Evolutionary conservation across 2,113 vertebrate species (phyloP), one percentile per base, ranked within the genome.

Genomic region (Neodontobutis hainanensis): DNA sequence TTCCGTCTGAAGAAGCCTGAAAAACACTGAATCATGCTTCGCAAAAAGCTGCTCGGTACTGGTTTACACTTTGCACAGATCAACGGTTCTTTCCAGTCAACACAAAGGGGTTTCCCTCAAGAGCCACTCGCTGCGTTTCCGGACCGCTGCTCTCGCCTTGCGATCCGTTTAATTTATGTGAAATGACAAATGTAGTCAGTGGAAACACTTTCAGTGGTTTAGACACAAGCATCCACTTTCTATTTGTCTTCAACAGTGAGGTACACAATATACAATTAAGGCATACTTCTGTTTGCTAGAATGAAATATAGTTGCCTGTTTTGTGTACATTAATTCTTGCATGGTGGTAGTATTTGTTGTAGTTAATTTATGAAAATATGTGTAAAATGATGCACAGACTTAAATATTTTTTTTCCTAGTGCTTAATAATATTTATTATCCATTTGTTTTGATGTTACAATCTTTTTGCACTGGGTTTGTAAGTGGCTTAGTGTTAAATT

Each of bases 81-180:
- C 11, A 80, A 85, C 65, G 50, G 68, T 72, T 83, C 34, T 73
- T 77, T 73, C 75, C 75, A 68, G 10, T 51, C 5, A 16, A 58
- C 51, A 70, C 72, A 70, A 73, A 77, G 81, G 86, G 83, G 77
- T 75, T 68, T 87, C 84, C 84, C 87, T 65, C 59, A 70, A 67
- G 61, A 68, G 70, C 9, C 5, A 65, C 75, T 70, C 44, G 38
- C 49, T 61, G 55, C 16, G 70, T 84, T 71, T 65, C 36, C 62
- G 71, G 68, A 56, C 63, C 58, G 60, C 49, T 15, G 40, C 40
- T 61, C 15, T 64, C 11, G 38, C 8, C 38, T 40, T 4, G 38
- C 8, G 8, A 40, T 6, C 38, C 2, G 38, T 40, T 40, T 6
- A 40, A 40, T 8, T 40, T 1, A 5, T 32, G 42, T 47, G 61